Conservation (phyloP, 2,797 vertebrate genomes). For the Scleropages formosus region DNA sequence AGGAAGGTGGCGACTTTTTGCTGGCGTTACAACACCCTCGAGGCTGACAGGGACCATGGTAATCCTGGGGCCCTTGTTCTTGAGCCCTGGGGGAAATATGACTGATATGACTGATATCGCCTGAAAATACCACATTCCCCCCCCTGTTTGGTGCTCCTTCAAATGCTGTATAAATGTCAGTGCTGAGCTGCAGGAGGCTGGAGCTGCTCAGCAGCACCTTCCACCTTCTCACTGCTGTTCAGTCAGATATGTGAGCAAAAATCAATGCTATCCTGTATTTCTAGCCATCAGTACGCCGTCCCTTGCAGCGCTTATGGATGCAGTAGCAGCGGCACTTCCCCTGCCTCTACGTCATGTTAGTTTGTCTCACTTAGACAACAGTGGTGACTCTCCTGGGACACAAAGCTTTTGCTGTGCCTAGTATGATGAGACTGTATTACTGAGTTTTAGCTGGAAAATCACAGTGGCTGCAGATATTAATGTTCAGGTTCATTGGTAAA, state of each 20-base stretch:
- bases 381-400: too few species aligned
- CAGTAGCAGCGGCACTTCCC: too few species aligned
- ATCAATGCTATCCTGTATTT: too few species aligned
- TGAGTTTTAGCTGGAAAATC: too few species aligned
- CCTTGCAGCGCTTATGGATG: too few species aligned
- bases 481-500: too few species aligned
- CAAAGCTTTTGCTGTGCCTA: too few species aligned
- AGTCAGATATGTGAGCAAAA: neutral
- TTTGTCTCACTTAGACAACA: too few species aligned
- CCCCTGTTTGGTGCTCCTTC: neutral
- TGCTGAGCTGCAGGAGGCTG: neutral
- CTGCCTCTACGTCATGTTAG: too few species aligned
- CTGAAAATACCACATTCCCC: neutral
- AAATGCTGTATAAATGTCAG: neutral
- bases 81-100: neutral
- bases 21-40: slow-evolving; percentile 17
- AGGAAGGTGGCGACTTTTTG: slow-evolving; percentile 14
- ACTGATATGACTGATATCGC: neutral
- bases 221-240: neutral
- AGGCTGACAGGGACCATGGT: neutral
- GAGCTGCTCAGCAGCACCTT: neutral
- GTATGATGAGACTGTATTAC: too few species aligned
- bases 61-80: slow-evolving; percentile 3
- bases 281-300: too few species aligned
- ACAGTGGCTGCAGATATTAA: too few species aligned